Percentiles rank a stretch among this genome's conserved stretches.
Evolutionary conservation across 2,797 vertebrate genomes (phyloP).

Genomic region (Eupleurogrammus muticus): DNA sequence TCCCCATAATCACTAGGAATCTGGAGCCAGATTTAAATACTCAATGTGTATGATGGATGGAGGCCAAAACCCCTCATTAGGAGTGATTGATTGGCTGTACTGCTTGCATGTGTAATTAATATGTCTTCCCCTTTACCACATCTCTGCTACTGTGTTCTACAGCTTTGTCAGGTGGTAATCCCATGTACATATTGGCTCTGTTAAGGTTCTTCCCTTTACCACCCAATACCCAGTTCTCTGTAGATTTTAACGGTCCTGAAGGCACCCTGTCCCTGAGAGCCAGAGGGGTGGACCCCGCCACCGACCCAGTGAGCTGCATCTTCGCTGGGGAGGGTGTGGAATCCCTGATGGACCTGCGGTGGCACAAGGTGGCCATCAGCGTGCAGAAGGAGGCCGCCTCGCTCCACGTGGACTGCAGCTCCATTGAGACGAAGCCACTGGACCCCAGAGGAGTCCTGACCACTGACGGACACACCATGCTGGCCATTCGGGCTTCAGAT

Average conservation of each 20-base stretch:
- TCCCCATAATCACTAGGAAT: conserved; percentile 72
- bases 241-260: conserved; percentile 89
- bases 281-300: conserved; percentile 43
- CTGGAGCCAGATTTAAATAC: conserved; percentile 77
- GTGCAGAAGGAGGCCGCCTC: conserved; percentile 83
- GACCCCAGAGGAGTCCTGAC: conserved; percentile 67
- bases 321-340: conserved; percentile 87
- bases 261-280: conserved; percentile 88
- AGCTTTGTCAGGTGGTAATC: conserved; percentile 37
- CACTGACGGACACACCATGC: conserved; percentile 85
- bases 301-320: conserved; percentile 76
- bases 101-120: conserved; percentile 73
- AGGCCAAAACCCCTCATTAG: conserved; percentile 77
- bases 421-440: conserved; percentile 90
- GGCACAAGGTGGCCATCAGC: conserved; percentile 93
- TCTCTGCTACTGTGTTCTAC: conserved; percentile 50
- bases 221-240: conserved; percentile 85
- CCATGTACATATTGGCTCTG: conserved; percentile 30
- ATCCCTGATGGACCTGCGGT: conserved; percentile 89
- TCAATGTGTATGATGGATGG: conserved; percentile 78
- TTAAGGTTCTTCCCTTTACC: background rate
- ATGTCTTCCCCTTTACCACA: conserved; percentile 60
- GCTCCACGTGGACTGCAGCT: conserved; percentile 90
- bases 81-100: conserved; percentile 75
- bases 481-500: conserved; percentile 85